These are phyloP conservation scores for Silurus lanzhouensis DNA, from an alignment of 2,797 vertebrate species.

Conservation along the genomic window DNA sequence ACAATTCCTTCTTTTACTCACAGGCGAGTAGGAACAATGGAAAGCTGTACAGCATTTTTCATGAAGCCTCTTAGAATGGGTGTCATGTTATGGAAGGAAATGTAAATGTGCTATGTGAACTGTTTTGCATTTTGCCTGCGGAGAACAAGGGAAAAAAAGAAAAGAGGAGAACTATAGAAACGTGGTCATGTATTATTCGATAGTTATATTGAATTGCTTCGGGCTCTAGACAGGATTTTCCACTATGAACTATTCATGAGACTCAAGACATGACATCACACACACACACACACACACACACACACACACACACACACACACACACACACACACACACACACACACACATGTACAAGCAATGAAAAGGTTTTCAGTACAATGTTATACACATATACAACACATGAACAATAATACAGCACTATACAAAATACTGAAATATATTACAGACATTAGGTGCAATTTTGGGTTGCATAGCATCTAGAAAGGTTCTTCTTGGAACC, in stretches of 20 bases:
- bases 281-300: slow-evolving; percentile 15
- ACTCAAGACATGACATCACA: slow-evolving; percentile 40
- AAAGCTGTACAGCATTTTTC: slow-evolving; percentile 13
- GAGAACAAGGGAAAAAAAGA: not conserved
- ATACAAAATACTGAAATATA: not conserved
- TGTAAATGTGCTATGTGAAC: slow-evolving; percentile 14
- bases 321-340: slow-evolving; percentile 10
- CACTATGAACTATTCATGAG: slow-evolving; percentile 63
- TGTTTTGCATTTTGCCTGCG: not conserved
- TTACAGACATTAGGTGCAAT: too few species aligned
- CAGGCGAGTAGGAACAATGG: slow-evolving; percentile 7
- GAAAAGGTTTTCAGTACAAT: not conserved
- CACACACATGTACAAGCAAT: not conserved
- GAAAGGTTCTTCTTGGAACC: too few species aligned
- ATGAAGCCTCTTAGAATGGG: not conserved
- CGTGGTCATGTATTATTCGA: slow-evolving; percentile 26
- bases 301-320: slow-evolving; percentile 19
- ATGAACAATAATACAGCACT: not conserved
- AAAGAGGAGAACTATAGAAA: not conserved
- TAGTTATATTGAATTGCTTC: not conserved
- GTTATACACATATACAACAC: not conserved
- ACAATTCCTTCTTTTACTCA: slow-evolving; percentile 17
- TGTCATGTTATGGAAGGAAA: not conserved
- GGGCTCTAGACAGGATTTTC: slow-evolving; percentile 59
- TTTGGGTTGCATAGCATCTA: too few species aligned